Evolutionary conservation across 2,797 vertebrate species (phyloP).

Genomic region (Acestrorhynchus altus): DNA sequence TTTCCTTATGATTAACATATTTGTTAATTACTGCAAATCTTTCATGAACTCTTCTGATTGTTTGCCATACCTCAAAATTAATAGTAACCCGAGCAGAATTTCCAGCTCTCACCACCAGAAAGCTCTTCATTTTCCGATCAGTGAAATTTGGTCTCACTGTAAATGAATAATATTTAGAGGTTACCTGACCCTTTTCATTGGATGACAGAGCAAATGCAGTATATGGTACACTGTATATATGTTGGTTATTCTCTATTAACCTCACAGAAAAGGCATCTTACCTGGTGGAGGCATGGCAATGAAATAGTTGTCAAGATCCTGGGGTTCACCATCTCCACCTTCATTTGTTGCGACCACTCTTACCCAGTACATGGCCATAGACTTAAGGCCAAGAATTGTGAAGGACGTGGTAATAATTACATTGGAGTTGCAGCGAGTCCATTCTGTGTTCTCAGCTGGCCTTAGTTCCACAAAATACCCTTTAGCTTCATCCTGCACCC

Average conservation of each 20-base stretch:
- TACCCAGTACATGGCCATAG: constrained; percentile 80
- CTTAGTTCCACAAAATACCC: constrained; percentile 87
- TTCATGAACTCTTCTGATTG: neutral
- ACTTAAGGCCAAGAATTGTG: constrained; percentile 81
- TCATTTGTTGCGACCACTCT: constrained; percentile 81
- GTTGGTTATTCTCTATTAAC: neutral
- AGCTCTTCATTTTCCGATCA: constrained; percentile 78
- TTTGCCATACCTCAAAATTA: constrained; percentile 77
- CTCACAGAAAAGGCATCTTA: constrained; percentile 62
- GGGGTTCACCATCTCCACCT: constrained; percentile 77
- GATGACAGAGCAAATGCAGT: too few species aligned
- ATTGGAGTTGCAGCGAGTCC: constrained; percentile 80
- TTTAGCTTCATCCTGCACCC: constrained; percentile 77
- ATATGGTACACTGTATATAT: neutral
- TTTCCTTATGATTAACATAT: neutral
- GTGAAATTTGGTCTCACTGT: constrained; percentile 84
- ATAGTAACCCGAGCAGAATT: constrained; percentile 79
- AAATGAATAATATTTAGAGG: neutral
- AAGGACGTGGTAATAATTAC: constrained; percentile 74
- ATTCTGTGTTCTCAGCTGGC: constrained; percentile 75
- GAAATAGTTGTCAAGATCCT: constrained; percentile 75
- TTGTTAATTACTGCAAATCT: too few species aligned
- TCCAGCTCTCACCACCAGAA: constrained; percentile 80
- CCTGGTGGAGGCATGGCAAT: constrained; percentile 76
- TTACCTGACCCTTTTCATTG: too few species aligned